phyloP scores from a whole-genome alignment of 2,113 vertebrate species.

The Maccullochella peelii region DNA sequence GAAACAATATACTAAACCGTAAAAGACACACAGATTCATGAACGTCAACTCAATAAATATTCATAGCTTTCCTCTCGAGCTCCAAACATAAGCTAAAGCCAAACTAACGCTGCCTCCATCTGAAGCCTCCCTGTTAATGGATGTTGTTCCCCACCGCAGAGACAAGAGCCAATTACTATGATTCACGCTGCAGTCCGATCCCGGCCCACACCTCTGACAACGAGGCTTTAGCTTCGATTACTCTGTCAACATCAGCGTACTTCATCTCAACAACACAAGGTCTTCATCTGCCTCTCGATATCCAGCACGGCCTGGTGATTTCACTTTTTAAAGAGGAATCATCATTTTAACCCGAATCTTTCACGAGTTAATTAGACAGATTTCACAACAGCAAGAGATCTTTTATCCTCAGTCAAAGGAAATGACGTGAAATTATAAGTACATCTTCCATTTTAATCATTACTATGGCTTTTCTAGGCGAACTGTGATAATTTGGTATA shows the following conservation, averaged over 20 bases:
- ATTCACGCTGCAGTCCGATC: constrained; percentile 45
- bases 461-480: neutral
- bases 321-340: neutral
- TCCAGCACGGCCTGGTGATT: neutral
- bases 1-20: neutral
- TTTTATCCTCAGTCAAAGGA: neutral
- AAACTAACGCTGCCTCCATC: constrained; percentile 37
- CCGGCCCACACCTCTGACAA: constrained; percentile 41
- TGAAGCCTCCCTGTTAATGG: constrained; percentile 60
- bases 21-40: neutral
- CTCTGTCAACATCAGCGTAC: constrained; percentile 50
- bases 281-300: constrained; percentile 26
- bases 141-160: constrained; percentile 62
- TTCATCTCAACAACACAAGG: constrained; percentile 37
- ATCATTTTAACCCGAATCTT: neutral
- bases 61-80: constrained; percentile 13
- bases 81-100: constrained; percentile 33
- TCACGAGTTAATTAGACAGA: neutral
- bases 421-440: neutral
- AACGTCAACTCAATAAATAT: constrained; percentile 31
- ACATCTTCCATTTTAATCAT: neutral
- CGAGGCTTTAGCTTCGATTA: constrained; percentile 56
- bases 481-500: neutral
- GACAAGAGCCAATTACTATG: constrained; percentile 69
- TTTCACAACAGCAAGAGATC: neutral